Base-by-base conservation (phyloP, 2,113 vertebrate species). In the Grammomys dolichurus region DNA sequence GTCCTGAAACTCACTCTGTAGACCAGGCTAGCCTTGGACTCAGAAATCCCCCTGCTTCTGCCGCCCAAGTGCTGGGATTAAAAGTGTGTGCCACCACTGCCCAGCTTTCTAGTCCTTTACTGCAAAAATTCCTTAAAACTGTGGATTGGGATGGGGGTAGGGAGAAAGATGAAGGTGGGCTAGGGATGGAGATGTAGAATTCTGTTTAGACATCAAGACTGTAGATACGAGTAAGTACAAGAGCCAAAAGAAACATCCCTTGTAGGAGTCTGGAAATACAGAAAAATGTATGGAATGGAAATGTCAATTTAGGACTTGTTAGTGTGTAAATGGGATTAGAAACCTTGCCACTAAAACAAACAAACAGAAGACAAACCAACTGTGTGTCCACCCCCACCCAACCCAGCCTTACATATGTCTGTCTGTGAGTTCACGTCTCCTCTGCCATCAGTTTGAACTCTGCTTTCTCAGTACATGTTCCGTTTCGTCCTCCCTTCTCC, bases 301-400 rank as follows among this genome's bases (percentile, higher is more conserved):
- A 91, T 58, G 91, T 43, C 89, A 95, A 87, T 87, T 19, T 73
- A 36, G 46, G 33, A 56, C 80, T 86, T 93, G 72, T 76, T 93
- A 89, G 43, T 91, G 24, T 92, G 48, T 69, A 84, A 73, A 56
- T 58, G 56, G 7, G 65, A 86, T 94, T 96, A 93, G 95, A 96
- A 93, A 76, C 81, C 48, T 95, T 82, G 51, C 63, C 60, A 60
- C 60, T 63, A 63, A 63, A 63, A 63, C 60, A 63, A 63, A 63
- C 56, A 56, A 56, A 60, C 63, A 65, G 28, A 28, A 65, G 26
- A 65, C 60, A 63, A 63, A 26, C 63, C 26, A 94, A 85, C 26
- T 77, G 40, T 28, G 9, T 24, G 67, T n/a, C 58, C 22, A 11
- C 24, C 22, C 16, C 46, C 40, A 20, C 81, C 36, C 65, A 60